Percentiles rank a stretch among this genome's conserved stretches.
Evolutionary conservation across 1,140 invertebrate species (phyloP).

Genomic region (Trichonephila clavipes): DNA sequence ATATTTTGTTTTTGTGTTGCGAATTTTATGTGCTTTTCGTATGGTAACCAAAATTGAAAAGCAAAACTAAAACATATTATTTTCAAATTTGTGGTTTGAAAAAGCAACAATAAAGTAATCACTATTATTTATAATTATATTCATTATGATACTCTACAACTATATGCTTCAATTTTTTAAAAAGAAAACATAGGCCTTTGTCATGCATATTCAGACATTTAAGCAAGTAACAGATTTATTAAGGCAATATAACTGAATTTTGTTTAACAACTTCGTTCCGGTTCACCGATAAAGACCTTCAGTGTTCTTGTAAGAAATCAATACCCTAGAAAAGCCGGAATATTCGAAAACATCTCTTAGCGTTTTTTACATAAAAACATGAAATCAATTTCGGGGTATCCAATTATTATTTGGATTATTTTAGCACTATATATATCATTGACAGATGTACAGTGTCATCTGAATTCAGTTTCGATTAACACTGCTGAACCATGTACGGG

Average conservation of each 20-base stretch:
- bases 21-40: no score
- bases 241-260: not conserved
- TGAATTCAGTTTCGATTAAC: not conserved
- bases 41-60: no score
- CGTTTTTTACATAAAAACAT: not conserved
- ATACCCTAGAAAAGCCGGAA: not conserved
- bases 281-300: not conserved
- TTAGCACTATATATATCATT: not conserved
- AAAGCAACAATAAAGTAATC: no score
- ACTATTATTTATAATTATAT: no score
- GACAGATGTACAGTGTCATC: not conserved
- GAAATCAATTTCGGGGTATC: slow-evolving; percentile 1
- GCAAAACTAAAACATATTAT: no score
- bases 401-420: not conserved
- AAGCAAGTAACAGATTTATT: not conserved
- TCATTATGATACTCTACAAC: no score
- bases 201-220: no score
- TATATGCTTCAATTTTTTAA: no score
- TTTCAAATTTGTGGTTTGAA: no score
- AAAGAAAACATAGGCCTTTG: no score
- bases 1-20: no score
- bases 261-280: not conserved
- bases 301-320: not conserved
- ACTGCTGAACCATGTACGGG: not conserved
- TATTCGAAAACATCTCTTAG: not conserved